Evolutionary conservation across 2,113 vertebrate species (phyloP).

Genomic region (Microtus montanus): DNA sequence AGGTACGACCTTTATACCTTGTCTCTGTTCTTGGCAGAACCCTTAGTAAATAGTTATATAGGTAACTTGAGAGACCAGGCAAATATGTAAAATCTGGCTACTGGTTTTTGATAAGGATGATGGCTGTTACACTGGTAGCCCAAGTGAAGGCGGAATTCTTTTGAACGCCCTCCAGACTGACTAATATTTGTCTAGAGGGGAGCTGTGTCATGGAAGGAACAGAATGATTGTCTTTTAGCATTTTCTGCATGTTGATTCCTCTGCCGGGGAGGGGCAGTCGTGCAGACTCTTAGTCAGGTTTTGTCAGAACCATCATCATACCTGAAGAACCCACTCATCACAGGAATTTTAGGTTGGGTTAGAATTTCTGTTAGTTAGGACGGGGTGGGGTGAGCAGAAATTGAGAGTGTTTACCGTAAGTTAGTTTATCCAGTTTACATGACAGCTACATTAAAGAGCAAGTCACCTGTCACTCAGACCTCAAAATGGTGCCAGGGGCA

Average conservation of each 20-base stretch:
- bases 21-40: slow-evolving; percentile 15
- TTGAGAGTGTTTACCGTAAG: slow-evolving; percentile 2
- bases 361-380: slow-evolving; percentile 50
- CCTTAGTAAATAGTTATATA: slow-evolving; percentile 16
- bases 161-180: neutral
- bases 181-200: slow-evolving; percentile 7
- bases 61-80: neutral
- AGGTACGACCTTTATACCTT: neutral
- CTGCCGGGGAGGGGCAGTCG: neutral
- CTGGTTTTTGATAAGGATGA: neutral
- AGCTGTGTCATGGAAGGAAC: neutral
- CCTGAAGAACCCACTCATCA: neutral
- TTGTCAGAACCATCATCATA: neutral
- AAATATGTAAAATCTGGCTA: slow-evolving; percentile 32
- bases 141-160: neutral
- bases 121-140: neutral
- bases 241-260: neutral
- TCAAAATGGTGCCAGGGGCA: neutral
- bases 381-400: neutral
- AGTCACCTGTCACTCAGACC: slow-evolving; percentile 39
- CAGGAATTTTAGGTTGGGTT: slow-evolving; percentile 23
- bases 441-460: neutral
- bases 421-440: neutral
- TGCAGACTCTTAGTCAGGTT: slow-evolving; percentile 55
- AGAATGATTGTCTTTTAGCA: neutral